Evolutionary conservation across 2,113 vertebrate species (phyloP).

Genomic region (Platichthys flesus): DNA sequence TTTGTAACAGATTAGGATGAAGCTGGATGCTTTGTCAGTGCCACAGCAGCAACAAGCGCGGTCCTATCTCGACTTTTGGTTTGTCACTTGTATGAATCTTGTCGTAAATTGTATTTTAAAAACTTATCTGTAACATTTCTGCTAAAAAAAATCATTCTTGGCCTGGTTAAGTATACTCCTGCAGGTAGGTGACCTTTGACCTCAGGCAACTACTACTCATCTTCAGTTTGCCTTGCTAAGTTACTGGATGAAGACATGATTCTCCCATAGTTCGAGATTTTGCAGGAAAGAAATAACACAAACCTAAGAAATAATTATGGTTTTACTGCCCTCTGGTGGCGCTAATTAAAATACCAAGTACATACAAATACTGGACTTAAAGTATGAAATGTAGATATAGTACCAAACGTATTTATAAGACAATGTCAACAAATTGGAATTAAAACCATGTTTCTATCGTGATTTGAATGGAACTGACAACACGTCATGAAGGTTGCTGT

Average conservation of each 20-base stretch:
- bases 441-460: neutral
- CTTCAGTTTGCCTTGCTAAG: neutral
- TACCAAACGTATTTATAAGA: no score
- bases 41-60: no score
- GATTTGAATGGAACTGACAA: neutral
- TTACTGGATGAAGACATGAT: neutral
- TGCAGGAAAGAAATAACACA: neutral
- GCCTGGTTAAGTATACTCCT: no score
- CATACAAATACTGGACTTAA: neutral
- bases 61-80: neutral
- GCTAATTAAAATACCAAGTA: neutral
- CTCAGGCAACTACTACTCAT: neutral
- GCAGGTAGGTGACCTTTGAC: neutral
- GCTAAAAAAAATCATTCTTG: no score
- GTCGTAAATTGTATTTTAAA: no score
- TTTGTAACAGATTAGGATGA: conserved; percentile 5
- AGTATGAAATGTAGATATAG: neutral
- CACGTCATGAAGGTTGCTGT: neutral
- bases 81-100: neutral
- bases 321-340: conserved; percentile 57
- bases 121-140: no score
- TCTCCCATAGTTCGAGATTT: neutral
- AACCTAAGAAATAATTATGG: neutral
- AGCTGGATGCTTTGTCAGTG: neutral
- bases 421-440: neutral